phyloP scores from a whole-genome alignment of 1,140 invertebrate species.

The Cryptotermes secundus region DNA sequence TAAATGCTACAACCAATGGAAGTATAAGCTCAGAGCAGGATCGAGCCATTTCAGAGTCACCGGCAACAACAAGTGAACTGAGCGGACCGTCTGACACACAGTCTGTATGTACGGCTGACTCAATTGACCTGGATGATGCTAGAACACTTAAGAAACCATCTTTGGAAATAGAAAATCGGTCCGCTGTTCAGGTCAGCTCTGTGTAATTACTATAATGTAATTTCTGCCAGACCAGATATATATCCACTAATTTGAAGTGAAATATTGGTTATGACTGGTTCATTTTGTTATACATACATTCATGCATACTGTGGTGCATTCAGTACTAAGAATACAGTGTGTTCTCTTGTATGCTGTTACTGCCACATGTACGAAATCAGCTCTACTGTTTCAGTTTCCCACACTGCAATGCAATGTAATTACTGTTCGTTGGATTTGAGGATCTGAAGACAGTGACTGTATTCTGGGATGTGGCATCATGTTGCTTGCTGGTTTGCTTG shows the following conservation, averaged over 20 bases:
- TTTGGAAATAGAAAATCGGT: constrained; percentile 10
- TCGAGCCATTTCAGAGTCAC: constrained; percentile 16
- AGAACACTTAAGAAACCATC: neutral
- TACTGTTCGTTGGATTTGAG: too few relatives aligned
- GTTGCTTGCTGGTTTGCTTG: too few relatives aligned
- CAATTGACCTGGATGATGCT: constrained; percentile 20
- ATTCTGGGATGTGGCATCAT: too few relatives aligned
- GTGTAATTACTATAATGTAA: neutral
- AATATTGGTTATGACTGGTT: too few relatives aligned
- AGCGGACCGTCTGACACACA: constrained; percentile 8
- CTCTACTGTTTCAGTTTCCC: neutral
- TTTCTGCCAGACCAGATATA: neutral
- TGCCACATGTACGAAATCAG: neutral
- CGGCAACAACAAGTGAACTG: constrained; percentile 1
- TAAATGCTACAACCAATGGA: neutral
- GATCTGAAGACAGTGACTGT: too few relatives aligned
- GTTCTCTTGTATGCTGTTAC: neutral
- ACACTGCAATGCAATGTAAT: too few relatives aligned
- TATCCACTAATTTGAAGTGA: too few relatives aligned
- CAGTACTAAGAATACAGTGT: neutral
- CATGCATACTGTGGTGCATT: neutral
- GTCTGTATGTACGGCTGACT: constrained; percentile 8
- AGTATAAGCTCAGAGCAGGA: constrained; percentile 15
- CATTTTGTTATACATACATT: neutral
- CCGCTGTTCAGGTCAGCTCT: constrained; percentile 19